These are phyloP conservation scores for Lycaon pictus DNA, from an alignment of 2,113 vertebrate genomes.

Conservation along the genomic window DNA sequence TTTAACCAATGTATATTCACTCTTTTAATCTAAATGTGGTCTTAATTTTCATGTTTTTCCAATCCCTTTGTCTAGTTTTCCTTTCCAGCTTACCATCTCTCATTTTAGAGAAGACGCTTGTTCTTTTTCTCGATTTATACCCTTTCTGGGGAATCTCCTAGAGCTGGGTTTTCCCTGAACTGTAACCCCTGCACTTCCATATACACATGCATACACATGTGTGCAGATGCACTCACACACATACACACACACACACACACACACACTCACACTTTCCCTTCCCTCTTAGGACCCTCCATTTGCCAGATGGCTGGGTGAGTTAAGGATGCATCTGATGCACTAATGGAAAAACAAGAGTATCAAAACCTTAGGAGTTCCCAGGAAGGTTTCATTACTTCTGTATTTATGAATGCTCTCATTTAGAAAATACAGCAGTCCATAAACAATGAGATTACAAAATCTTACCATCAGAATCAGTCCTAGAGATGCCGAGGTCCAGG, in stretches of 20 bases:
- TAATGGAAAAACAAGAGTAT: background rate
- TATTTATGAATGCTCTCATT: background rate
- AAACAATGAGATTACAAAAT: background rate
- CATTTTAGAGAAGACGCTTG: background rate
- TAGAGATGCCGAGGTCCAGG: background rate
- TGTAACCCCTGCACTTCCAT: background rate
- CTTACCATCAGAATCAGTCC: background rate
- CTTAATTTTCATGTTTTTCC: conserved; percentile 7
- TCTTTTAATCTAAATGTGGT: background rate
- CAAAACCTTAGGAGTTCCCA: background rate
- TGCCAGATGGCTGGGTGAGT: background rate
- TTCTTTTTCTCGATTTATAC: background rate
- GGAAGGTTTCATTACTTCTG: background rate
- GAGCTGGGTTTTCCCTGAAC: background rate
- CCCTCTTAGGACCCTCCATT: background rate
- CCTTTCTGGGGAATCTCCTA: background rate
- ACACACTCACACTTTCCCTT: background rate
- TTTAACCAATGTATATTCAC: background rate
- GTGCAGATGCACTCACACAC: background rate
- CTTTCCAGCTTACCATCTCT: conserved; percentile 15
- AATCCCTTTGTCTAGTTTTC: background rate
- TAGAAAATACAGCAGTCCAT: background rate
- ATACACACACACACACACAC: background rate
- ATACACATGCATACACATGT: too few relatives aligned
- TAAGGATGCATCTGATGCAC: background rate